These are phyloP conservation scores for Cygnus atratus DNA, from an alignment of 2,113 vertebrate species.

Conservation along the genomic window DNA sequence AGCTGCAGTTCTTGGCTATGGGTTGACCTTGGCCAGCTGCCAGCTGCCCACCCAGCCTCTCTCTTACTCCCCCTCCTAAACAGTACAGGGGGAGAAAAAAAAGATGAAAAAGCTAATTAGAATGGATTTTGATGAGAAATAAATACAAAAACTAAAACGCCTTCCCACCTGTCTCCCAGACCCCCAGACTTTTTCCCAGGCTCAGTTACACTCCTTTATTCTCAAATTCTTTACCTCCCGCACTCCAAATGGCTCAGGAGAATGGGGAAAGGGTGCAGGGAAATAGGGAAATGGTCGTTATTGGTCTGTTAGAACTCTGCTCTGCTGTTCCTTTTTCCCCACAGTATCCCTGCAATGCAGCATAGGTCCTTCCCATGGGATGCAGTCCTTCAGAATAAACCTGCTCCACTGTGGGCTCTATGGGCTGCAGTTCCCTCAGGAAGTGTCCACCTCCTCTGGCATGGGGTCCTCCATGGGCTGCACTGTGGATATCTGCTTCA, in stretches of 20 bases:
- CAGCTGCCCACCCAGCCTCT: not conserved
- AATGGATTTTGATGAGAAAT: not conserved
- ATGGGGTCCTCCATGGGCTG: not conserved
- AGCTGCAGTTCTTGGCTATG: not conserved
- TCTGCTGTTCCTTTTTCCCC: not conserved
- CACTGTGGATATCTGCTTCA: not conserved
- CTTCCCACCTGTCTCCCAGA: not conserved
- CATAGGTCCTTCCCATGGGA: rapidly evolving
- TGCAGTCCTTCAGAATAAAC: not conserved
- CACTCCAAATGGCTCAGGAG: rapidly evolving
- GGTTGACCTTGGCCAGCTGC: not conserved
- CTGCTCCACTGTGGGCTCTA: not conserved
- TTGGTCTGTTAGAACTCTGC: too few relatives aligned
- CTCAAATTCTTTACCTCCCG: not conserved
- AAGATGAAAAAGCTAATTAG: not conserved
- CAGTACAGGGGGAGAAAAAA: not conserved
- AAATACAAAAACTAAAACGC: not conserved
- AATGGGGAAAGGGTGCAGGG: not conserved
- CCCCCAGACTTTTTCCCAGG: not conserved
- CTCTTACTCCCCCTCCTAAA: not conserved
- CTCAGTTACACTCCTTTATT: not conserved
- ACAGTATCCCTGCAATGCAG: not conserved
- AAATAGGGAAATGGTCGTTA: too few relatives aligned
- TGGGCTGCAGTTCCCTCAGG: not conserved
- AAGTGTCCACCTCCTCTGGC: not conserved